Base-by-base conservation (phyloP, 1,140 invertebrate genomes). In the Helicoverpa zea region DNA sequence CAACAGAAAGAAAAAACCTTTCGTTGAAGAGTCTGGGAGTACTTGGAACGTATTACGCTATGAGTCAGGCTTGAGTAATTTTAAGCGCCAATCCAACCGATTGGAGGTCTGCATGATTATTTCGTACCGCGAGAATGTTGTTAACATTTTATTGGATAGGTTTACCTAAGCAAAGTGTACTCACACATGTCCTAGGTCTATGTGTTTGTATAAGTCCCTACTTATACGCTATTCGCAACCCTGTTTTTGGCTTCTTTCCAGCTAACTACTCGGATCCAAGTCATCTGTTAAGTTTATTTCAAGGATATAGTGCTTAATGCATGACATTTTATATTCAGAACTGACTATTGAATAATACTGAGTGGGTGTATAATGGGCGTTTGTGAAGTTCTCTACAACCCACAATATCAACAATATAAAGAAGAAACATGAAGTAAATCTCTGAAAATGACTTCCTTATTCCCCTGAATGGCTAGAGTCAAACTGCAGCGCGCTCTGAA, bases 231-330 rank as follows among this genome's bases (percentile, higher is more conserved):
- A 90, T 91, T 91, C 88, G 88, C 86, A 88, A 94, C 86, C 81
- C 79, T 83, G 84, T 87, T 85, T 88, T 90, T 94, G 92, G 92
- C 91, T 83, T 79, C 56, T 10, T 79, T 89, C 92, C 92, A 93
- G 92, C 83, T 82, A 86, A 89, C 84, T 87, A 90, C 91, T 92
- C 84, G 87, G 85, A 84, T 90, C 82, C 86, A 89, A 91, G 90
- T 89, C 88, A 90, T 92, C 81, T 91, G 88, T 91, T 90, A 91
- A 92, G 87, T 93, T 92, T 90, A 92, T 90, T 89, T 86, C 83
- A 85, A 83, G 83, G 80, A 87, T 87, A 82, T 84, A 84, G 84
- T 79, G 56, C 70, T 75, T 63, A 84, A 82, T 84, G 72, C 72
- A 80, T 66, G 64, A 81, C 80, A 64, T 61, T 73, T 74, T 72